These are phyloP conservation scores for Folsomia manolachei DNA, from an alignment of 2,888 invertebrate species.

Conservation along the genomic window DNA sequence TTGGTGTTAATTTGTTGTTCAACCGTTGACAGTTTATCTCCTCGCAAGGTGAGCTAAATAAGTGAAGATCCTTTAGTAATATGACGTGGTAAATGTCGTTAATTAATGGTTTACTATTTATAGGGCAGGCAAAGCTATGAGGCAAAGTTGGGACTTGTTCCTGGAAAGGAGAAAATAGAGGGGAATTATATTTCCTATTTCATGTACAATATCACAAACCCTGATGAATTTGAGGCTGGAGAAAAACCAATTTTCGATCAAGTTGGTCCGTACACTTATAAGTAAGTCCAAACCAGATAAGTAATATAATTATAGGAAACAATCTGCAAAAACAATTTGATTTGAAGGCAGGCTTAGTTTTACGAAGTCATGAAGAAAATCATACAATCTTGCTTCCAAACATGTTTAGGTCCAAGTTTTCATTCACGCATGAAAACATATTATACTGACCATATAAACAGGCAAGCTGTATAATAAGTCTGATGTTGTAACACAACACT, in stretches of 20 bases:
- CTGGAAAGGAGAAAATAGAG: slow-evolving; percentile 30
- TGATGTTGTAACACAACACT: too few relatives aligned
- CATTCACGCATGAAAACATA: too few relatives aligned
- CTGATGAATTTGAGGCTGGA: slow-evolving; percentile 38
- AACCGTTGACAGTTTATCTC: neutral
- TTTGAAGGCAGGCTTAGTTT: too few relatives aligned
- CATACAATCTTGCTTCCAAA: too few relatives aligned
- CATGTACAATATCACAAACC: slow-evolving; percentile 44
- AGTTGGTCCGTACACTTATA: slow-evolving; percentile 38
- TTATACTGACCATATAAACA: too few relatives aligned
- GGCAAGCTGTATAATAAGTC: too few relatives aligned
- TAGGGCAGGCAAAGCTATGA: slow-evolving; percentile 30
- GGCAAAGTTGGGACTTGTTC: slow-evolving; percentile 27
- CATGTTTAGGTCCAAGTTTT: too few relatives aligned
- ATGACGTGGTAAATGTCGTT: neutral
- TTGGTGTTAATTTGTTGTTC: neutral
- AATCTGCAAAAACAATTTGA: too few relatives aligned
- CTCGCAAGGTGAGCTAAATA: neutral
- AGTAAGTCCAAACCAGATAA: too few relatives aligned
- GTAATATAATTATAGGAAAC: too few relatives aligned
- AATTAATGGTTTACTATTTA: neutral
- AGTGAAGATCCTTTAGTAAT: neutral
- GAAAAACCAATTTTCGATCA: slow-evolving; percentile 29
- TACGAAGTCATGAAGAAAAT: too few relatives aligned
- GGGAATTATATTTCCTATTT: slow-evolving; percentile 38